A percentile compares a stretch with the other conserved stretches of the same genome.
phyloP scores from a whole-genome alignment of 2,888 invertebrate species.

The Drosophila bunnanda region DNA sequence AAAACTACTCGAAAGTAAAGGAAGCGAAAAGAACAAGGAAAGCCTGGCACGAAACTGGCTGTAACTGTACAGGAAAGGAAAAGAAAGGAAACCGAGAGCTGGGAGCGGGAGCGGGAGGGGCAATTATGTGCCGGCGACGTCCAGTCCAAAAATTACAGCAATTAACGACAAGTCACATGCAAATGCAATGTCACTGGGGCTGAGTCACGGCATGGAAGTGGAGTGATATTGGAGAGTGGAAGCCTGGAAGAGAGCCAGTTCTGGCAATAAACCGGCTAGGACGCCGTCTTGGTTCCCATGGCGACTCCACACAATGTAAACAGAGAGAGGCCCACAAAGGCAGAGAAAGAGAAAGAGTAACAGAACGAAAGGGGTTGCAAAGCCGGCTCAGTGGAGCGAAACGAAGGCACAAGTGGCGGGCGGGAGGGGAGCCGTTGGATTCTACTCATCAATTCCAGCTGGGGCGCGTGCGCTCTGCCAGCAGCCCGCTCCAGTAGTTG shows the following conservation, averaged over 20 bases:
- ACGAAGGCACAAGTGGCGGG: slow-evolving; percentile 28
- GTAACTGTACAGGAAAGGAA: slow-evolving; percentile 38
- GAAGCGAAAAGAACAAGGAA: slow-evolving; percentile 17
- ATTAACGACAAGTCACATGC: slow-evolving; percentile 74
- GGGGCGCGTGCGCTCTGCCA: slow-evolving; percentile 79
- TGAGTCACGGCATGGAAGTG: slow-evolving; percentile 63
- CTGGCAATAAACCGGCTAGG: slow-evolving; percentile 55
- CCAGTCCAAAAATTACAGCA: slow-evolving; percentile 75
- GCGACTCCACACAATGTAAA: slow-evolving; percentile 67
- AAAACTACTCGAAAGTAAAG: slow-evolving; percentile 55
- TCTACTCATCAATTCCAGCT: slow-evolving; percentile 62
- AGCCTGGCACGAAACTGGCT: slow-evolving; percentile 49
- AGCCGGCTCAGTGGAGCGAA: slow-evolving; percentile 58
- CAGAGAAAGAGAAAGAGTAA: slow-evolving; percentile 7
- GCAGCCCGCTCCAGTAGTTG: slow-evolving; percentile 57
- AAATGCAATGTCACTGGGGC: slow-evolving; percentile 73
- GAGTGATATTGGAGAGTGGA: slow-evolving; percentile 16
- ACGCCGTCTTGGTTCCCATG: slow-evolving; percentile 72
- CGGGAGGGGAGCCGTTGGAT: slow-evolving; percentile 16
- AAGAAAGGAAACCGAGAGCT: slow-evolving; percentile 30
- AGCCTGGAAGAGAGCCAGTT: slow-evolving; percentile 7
- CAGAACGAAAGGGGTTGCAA: slow-evolving; percentile 36
- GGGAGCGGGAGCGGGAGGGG: slow-evolving; percentile 20
- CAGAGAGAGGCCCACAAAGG: slow-evolving; percentile 57
- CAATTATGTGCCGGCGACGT: slow-evolving; percentile 56